Conservation (phyloP, 2,888 invertebrate genomes). For the Trichogramma evanescens region DNA sequence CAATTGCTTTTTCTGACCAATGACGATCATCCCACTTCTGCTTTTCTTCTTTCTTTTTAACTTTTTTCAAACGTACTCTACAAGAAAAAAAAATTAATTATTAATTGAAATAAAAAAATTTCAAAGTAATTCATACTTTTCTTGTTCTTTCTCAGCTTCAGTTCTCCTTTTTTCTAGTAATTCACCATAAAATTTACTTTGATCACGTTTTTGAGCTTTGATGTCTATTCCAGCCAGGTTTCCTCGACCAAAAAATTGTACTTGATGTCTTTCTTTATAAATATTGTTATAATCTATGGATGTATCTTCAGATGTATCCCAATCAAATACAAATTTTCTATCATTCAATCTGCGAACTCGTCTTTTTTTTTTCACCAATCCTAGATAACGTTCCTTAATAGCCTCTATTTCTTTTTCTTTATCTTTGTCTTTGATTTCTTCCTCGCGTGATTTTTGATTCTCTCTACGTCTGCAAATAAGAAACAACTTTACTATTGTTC, state of each 20-base stretch:
- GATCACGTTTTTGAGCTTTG: slow-evolving; percentile 90
- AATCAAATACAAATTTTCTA: slow-evolving; percentile 99
- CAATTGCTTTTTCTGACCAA: slow-evolving; percentile 90
- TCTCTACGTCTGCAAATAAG: slow-evolving; percentile 30
- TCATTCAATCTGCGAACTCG: slow-evolving; percentile 91
- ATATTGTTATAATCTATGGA: slow-evolving; percentile 94
- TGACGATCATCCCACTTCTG: slow-evolving; percentile 98
- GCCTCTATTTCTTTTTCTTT: slow-evolving; percentile 91
- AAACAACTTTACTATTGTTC: background rate
- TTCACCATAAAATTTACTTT: slow-evolving; percentile 95
- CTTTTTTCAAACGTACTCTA: slow-evolving; percentile 75
- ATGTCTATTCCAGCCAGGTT: slow-evolving; percentile 98
- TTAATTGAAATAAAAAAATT: slow-evolving; percentile 9
- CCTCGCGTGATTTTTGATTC: slow-evolving; percentile 44
- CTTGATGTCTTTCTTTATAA: slow-evolving; percentile 94
- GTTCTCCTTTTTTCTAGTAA: slow-evolving; percentile 90
- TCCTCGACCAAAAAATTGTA: slow-evolving; percentile 96
- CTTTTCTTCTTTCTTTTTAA: slow-evolving; percentile 92
- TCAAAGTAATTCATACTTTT: slow-evolving; percentile 53
- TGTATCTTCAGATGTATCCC: slow-evolving; percentile 99
- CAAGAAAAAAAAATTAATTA: slow-evolving; percentile 16
- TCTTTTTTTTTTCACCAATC: slow-evolving; percentile 86
- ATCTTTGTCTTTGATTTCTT: slow-evolving; percentile 67
- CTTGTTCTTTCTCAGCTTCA: slow-evolving; percentile 93
- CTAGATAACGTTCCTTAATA: slow-evolving; percentile 91